Percentiles rank a stretch among this genome's conserved stretches.
These are phyloP conservation scores for Probosciger aterrimus DNA, from an alignment of 2,113 vertebrate genomes.

Conservation along the genomic window DNA sequence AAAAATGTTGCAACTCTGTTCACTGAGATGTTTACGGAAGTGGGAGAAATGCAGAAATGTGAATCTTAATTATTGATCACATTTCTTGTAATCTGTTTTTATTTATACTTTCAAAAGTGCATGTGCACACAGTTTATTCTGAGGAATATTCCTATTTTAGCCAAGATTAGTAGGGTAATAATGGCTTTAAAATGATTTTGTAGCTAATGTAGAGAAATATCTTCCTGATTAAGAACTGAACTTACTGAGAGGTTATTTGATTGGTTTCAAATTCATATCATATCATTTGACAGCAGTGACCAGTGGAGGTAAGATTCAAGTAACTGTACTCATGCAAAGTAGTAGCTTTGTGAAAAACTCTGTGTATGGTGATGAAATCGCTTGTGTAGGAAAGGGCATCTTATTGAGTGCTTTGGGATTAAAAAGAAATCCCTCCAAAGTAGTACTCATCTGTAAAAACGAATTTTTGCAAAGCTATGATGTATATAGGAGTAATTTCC, in stretches of 20 bases:
- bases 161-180: neutral
- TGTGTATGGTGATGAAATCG: neutral
- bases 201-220: neutral
- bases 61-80: neutral
- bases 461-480: neutral
- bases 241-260: neutral
- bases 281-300: neutral
- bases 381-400: neutral
- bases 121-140: neutral
- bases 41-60: neutral
- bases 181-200: neutral
- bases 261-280: neutral
- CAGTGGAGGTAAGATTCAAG: neutral
- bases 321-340: neutral
- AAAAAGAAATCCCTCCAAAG: neutral
- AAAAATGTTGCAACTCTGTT: neutral
- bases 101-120: neutral
- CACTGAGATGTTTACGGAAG: neutral
- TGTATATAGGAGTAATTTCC: neutral
- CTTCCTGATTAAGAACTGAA: neutral
- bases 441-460: neutral
- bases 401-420: neutral
- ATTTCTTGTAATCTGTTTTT: neutral
- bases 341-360: neutral
- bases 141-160: neutral